Conservation (phyloP, 2,113 vertebrate species). For the Heterotilapia buettikoferi region DNA sequence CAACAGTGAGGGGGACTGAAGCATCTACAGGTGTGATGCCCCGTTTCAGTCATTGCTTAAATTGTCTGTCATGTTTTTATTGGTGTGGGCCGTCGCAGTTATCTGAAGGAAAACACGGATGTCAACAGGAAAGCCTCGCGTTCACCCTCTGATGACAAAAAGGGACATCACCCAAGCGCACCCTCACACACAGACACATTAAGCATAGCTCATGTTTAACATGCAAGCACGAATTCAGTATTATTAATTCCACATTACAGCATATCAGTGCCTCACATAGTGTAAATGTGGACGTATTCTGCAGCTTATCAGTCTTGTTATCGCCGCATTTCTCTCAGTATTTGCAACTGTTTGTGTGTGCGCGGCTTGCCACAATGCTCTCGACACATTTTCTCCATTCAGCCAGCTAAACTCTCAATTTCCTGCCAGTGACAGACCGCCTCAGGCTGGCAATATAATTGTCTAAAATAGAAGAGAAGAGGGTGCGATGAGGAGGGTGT, state of each 20-base stretch:
- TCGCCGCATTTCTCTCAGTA: neutral
- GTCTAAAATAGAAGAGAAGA: slow-evolving; percentile 8
- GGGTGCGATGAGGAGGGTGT: neutral
- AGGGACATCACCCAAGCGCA: neutral
- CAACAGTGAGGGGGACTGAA: neutral
- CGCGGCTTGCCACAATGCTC: neutral
- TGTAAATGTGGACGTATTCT: neutral
- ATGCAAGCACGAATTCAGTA: neutral
- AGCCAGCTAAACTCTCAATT: slow-evolving; percentile 13
- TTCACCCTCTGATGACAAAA: neutral
- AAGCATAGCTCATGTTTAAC: neutral
- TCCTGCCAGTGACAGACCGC: slow-evolving; percentile 38
- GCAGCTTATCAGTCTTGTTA: neutral
- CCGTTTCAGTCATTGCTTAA: neutral
- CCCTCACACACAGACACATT: neutral
- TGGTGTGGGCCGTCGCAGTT: neutral
- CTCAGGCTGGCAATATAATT: slow-evolving; percentile 42
- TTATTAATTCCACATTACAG: neutral
- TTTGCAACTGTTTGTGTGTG: neutral
- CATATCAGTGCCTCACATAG: rapidly evolving
- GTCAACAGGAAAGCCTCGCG: neutral
- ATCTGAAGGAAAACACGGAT: neutral
- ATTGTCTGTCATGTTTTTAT: neutral
- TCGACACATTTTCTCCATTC: slow-evolving; percentile 9
- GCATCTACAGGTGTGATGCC: neutral